Evolutionary conservation across 2,888 invertebrate species (phyloP), one percentile per base, ranked within the genome.

Genomic region (Philonicus albiceps): DNA sequence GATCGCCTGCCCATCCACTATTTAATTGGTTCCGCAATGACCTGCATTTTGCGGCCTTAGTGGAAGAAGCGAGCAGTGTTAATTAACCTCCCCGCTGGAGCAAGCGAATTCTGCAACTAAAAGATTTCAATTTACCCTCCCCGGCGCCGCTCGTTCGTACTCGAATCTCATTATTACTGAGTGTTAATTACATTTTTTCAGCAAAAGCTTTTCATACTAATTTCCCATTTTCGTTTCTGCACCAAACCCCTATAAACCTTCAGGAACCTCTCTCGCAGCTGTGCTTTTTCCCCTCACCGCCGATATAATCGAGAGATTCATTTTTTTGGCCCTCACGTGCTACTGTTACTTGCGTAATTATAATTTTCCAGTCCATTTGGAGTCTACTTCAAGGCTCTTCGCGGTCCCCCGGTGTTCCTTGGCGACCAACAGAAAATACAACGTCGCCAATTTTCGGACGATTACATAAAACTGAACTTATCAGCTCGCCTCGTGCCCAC

Each of bases 101-200:
- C 55, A 34, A 49, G 8, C 34, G 34, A 64, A 31, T 43, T 22
- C 80, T 83, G 64, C 81, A 83, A 83, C 64, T 55, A 83, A 64
- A 83, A 83, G 81, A 83, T 83, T 83, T 83, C 81, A 83, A 83
- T 64, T 83, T 83, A 16, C 19, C 31, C 34, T n/a, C 27, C 37
- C 19, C 34, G 13, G 19, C 16, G 22, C 16, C 5, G 30, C 16
- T 13, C 31, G 31, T n/a, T 22, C 27, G 27, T 19, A 43, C 37
- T n/a, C 16, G 37, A 43, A 19, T 40, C 13, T 27, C 78, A 78
- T 78, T 40, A 64, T 31, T 30, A 22, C 64, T 34, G 37, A 64
- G 81, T 83, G 81, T 64, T 83, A 83, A 83, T 83, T 83, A 83
- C 81, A 64, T 34, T 83, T 83, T 83, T 83, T 37, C 81, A 83